Conservation (phyloP, 2,888 invertebrate species). For the Syritta pipiens region DNA sequence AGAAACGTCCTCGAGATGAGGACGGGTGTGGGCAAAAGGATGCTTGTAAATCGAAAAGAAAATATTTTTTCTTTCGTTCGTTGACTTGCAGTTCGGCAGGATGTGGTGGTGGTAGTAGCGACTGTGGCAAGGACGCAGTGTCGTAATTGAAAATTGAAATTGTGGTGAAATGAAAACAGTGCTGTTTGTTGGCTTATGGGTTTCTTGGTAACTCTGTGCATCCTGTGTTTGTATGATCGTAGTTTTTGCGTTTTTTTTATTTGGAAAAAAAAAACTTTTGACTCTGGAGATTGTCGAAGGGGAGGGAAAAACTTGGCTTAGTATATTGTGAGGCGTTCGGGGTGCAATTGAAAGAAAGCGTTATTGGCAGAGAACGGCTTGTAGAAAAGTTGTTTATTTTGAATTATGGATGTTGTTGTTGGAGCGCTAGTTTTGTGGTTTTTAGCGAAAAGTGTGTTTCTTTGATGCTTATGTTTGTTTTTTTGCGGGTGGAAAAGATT, state of each 20-base stretch:
- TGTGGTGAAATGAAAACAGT: neutral
- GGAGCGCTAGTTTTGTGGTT: too few species aligned
- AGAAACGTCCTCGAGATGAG: too few species aligned
- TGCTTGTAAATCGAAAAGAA: constrained; percentile 17
- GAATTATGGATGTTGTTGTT: too few species aligned
- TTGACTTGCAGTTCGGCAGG: neutral
- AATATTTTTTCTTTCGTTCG: constrained; percentile 1
- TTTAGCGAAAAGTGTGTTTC: too few species aligned
- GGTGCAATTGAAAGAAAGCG: too few species aligned
- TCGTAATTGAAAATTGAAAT: constrained; percentile 2
- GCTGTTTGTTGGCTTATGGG: neutral
- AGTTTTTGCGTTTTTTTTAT: neutral
- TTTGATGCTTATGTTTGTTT: too few species aligned
- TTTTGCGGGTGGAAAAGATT: too few species aligned
- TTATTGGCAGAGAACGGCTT: too few species aligned
- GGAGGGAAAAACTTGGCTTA: neutral
- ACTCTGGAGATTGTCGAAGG: constrained; percentile 8
- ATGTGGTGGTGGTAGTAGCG: neutral
- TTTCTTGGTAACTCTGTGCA: neutral
- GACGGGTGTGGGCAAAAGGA: neutral
- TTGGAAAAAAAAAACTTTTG: neutral
- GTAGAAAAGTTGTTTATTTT: too few species aligned
- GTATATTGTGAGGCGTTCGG: too few species aligned
- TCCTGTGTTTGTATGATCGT: neutral
- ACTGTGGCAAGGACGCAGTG: neutral